A percentile compares a stretch with the other conserved stretches of the same genome.
phyloP scores from a whole-genome alignment of 1,140 invertebrate genomes.

The Drosophila pachea region DNA sequence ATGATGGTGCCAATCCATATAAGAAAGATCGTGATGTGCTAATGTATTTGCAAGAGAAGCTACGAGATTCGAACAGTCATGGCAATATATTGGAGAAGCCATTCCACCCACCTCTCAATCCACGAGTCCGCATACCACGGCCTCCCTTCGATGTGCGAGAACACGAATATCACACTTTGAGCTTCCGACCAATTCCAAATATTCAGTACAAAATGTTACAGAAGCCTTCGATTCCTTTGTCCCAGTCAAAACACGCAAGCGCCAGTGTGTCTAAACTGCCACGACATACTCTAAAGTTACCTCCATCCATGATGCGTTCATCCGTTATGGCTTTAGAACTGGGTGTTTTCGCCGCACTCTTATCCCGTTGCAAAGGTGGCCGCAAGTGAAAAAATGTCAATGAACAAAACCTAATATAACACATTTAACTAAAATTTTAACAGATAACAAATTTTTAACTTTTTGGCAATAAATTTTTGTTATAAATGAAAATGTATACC shows the following conservation, averaged over 20 bases:
- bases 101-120: constrained; percentile 58
- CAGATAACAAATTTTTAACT: not conserved
- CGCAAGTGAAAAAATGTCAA: constrained; percentile 6
- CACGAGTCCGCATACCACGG: constrained; percentile 47
- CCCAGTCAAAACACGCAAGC: constrained; percentile 13
- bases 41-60: no score
- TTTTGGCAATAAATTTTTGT: constrained; percentile 28
- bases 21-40: not conserved
- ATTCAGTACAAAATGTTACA: not conserved
- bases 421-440: not conserved
- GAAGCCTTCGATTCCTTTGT: not conserved
- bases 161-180: constrained; percentile 56
- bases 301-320: constrained; percentile 21
- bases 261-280: not conserved
- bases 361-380: constrained; percentile 26
- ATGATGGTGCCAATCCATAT: not conserved
- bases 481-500: constrained; percentile 8
- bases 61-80: no score
- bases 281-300: constrained; percentile 17
- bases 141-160: constrained; percentile 66
- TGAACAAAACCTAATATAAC: not conserved
- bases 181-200: constrained; percentile 11
- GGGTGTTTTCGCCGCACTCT: constrained; percentile 41
- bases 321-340: constrained; percentile 50
- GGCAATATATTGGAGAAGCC: constrained; percentile 18